Conservation (phyloP, 2,888 invertebrate genomes). For the Fragum fragum region DNA sequence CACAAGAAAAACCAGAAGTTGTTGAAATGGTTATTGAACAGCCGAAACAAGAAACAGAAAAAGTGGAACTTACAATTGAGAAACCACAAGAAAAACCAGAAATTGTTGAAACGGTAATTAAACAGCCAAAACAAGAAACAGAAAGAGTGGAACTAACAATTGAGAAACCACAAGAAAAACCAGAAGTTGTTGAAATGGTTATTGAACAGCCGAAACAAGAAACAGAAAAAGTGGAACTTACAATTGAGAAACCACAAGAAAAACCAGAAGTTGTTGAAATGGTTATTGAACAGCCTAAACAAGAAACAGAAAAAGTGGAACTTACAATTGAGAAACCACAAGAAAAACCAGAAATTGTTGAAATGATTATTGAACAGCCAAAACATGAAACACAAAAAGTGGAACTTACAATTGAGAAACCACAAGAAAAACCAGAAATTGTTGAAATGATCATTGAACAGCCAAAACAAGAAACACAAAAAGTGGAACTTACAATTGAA, state of each 20-base stretch:
- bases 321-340: neutral
- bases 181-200: constrained; percentile 19
- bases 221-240: constrained; percentile 26
- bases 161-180: constrained; percentile 1
- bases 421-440: neutral
- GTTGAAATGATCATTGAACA: constrained; percentile 8
- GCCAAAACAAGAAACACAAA: neutral
- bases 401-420: neutral
- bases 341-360: constrained; percentile 5
- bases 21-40: neutral
- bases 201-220: constrained; percentile 36
- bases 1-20: neutral
- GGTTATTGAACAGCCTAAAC: constrained; percentile 11
- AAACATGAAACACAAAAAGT: neutral
- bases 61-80: constrained; percentile 49
- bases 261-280: constrained; percentile 41
- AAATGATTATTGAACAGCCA: constrained; percentile 2
- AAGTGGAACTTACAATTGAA: neutral
- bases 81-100: constrained; percentile 15
- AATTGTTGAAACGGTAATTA: constrained; percentile 47
- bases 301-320: neutral
- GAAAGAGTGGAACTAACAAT: constrained; percentile 35
- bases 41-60: constrained; percentile 41
- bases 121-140: constrained; percentile 14
- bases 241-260: constrained; percentile 45